These are phyloP conservation scores for Plemyria rubiginata DNA, from an alignment of 2,888 invertebrate genomes.

Conservation along the genomic window DNA sequence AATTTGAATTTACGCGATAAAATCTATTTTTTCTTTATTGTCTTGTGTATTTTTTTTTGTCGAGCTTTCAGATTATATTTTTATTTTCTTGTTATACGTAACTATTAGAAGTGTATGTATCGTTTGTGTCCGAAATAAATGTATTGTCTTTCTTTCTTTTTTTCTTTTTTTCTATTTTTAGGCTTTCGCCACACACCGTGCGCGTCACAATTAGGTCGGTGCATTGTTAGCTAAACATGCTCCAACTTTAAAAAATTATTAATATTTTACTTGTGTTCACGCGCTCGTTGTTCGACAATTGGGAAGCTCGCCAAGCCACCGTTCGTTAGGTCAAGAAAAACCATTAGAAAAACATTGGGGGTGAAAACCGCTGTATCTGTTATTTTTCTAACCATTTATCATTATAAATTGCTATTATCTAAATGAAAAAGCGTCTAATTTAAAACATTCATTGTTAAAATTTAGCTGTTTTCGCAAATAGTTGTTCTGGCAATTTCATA, in stretches of 20 bases:
- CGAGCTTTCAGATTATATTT: too few species aligned
- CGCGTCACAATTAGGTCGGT: conserved; percentile 2
- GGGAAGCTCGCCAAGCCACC: conserved; percentile 44
- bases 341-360: conserved; percentile 35
- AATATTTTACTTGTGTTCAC: conserved; percentile 38
- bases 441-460: conserved; percentile 45
- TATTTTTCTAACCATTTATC: conserved; percentile 41
- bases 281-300: conserved; percentile 40
- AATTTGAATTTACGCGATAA: too few species aligned
- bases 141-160: too few species aligned
- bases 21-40: too few species aligned
- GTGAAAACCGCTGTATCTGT: conserved; percentile 32
- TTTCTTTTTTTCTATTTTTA: not conserved
- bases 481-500: not conserved
- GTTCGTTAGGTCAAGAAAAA: conserved; percentile 25
- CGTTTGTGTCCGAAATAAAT: too few species aligned
- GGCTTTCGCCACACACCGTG: conserved; percentile 1
- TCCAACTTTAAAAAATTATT: conserved; percentile 23
- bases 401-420: conserved; percentile 41
- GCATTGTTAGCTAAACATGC: not conserved
- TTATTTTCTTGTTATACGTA: too few species aligned
- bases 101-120: too few species aligned
- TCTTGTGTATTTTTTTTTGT: too few species aligned
- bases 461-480: conserved; percentile 37
- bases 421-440: conserved; percentile 43